These are phyloP conservation scores for Heteromyza rotundicornis DNA, from an alignment of 2,888 invertebrate genomes.

Conservation along the genomic window DNA sequence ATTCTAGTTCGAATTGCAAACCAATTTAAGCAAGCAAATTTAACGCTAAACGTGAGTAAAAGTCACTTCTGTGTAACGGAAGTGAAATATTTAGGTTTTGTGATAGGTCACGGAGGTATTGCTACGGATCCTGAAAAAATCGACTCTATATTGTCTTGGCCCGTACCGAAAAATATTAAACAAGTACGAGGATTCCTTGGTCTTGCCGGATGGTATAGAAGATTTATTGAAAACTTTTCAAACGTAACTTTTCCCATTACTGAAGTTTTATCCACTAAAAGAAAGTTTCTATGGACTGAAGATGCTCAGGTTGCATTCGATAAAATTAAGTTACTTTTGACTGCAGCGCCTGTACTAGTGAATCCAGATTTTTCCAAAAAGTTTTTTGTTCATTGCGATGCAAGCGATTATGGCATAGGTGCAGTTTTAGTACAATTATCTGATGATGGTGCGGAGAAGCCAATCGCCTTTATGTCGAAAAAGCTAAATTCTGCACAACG, in stretches of 20 bases:
- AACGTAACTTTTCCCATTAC: slow-evolving; percentile 12
- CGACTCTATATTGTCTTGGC: slow-evolving; percentile 24
- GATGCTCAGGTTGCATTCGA: slow-evolving; percentile 22
- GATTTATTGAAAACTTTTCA: slow-evolving; percentile 32
- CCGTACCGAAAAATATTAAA: slow-evolving; percentile 28
- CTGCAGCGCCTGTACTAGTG: slow-evolving; percentile 20
- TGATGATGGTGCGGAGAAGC: neutral
- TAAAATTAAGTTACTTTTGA: slow-evolving; percentile 16
- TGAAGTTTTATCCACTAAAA: slow-evolving; percentile 14
- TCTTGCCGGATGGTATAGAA: slow-evolving; percentile 34
- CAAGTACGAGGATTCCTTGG: slow-evolving; percentile 35
- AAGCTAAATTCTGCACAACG: slow-evolving; percentile 9
- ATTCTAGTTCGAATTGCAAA: slow-evolving; percentile 20
- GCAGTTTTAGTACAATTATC: slow-evolving; percentile 16
- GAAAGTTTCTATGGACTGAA: slow-evolving; percentile 17
- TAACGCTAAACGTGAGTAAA: slow-evolving; percentile 24
- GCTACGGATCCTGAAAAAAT: slow-evolving; percentile 24
- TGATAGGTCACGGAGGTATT: slow-evolving; percentile 26
- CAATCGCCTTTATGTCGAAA: slow-evolving; percentile 10
- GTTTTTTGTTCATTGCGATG: slow-evolving; percentile 20
- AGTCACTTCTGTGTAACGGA: slow-evolving; percentile 27
- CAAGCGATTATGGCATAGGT: slow-evolving; percentile 14
- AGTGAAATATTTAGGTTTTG: slow-evolving; percentile 27
- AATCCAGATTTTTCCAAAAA: slow-evolving; percentile 22
- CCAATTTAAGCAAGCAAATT: slow-evolving; percentile 17